These are phyloP conservation scores for Cyanoderma ruficeps DNA, from an alignment of 2,113 vertebrate genomes.

Conservation along the genomic window DNA sequence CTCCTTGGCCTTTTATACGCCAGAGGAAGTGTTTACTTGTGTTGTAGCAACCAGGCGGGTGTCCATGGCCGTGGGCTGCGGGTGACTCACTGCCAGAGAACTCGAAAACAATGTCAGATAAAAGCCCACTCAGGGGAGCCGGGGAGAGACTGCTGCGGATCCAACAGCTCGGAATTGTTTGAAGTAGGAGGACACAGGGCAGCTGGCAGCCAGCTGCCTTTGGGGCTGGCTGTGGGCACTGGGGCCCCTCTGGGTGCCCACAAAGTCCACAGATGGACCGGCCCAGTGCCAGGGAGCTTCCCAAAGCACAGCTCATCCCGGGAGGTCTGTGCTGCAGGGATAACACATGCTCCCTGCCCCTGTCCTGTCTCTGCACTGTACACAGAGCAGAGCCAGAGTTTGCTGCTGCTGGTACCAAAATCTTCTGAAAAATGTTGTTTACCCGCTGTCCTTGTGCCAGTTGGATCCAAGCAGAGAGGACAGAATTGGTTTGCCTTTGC, in stretches of 20 bases:
- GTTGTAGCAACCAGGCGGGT: conserved; percentile 66
- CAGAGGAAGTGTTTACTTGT: conserved; percentile 63
- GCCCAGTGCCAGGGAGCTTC: background rate
- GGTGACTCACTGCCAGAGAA: conserved; percentile 62
- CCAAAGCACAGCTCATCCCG: accelerated
- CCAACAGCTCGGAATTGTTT: background rate
- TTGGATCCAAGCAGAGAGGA: background rate
- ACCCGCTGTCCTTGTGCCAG: background rate
- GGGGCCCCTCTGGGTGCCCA: background rate
- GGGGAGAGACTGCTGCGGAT: background rate
- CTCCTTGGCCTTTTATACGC: conserved; percentile 11
- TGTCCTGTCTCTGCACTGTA: background rate
- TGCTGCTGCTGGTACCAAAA: background rate
- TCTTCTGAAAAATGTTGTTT: background rate
- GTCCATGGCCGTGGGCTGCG: conserved; percentile 7
- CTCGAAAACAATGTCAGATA: conserved; percentile 4
- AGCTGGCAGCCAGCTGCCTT: background rate
- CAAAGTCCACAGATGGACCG: background rate
- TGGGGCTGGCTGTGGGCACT: accelerated
- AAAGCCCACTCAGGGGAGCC: background rate
- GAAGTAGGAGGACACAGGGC: background rate
- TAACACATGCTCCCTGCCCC: background rate
- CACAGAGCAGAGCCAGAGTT: background rate
- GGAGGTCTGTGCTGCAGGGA: background rate
- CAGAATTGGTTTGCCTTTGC: background rate